Evolutionary conservation across 2,113 vertebrate genomes (phyloP).

Genomic region (Sceloporus undulatus): DNA sequence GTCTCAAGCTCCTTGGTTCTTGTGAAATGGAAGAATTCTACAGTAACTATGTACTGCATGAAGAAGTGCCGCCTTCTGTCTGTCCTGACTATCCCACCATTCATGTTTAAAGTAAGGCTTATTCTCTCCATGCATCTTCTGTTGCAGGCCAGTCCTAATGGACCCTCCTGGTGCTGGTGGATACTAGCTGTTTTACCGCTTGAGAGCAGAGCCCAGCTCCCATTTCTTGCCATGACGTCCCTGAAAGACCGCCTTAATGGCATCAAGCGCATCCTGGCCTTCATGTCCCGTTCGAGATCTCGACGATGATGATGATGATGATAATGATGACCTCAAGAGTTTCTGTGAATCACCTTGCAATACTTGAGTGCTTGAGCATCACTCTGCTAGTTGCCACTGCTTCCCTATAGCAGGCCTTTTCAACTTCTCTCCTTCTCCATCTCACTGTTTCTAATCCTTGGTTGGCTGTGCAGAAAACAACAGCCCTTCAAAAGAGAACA

Average conservation of each 20-base stretch:
- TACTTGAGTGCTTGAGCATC: conserved; percentile 34
- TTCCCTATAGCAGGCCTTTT: background rate
- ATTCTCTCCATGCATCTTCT: background rate
- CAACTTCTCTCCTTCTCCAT: background rate
- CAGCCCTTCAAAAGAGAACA: no score
- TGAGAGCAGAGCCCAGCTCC: conserved; percentile 84
- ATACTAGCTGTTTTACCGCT: conserved; percentile 83
- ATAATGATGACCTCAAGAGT: conserved; percentile 15
- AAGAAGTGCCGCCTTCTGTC: background rate
- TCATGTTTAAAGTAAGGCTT: background rate
- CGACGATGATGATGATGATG: conserved; percentile 48
- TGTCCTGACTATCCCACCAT: background rate
- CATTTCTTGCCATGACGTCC: conserved; percentile 83
- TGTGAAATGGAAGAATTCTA: background rate
- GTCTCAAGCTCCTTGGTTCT: background rate
- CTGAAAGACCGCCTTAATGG: conserved; percentile 80
- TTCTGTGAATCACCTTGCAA: conserved; percentile 45
- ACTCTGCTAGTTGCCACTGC: conserved; percentile 47
- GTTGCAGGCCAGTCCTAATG: conserved; percentile 79
- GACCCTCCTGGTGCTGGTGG: conserved; percentile 89
- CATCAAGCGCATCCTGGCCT: conserved; percentile 79
- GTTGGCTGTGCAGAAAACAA: background rate
- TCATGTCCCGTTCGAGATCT: conserved; percentile 75
- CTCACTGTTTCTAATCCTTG: background rate
- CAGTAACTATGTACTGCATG: background rate